Conservation (phyloP, 2,888 invertebrate species). For the Pyralis farinalis region DNA sequence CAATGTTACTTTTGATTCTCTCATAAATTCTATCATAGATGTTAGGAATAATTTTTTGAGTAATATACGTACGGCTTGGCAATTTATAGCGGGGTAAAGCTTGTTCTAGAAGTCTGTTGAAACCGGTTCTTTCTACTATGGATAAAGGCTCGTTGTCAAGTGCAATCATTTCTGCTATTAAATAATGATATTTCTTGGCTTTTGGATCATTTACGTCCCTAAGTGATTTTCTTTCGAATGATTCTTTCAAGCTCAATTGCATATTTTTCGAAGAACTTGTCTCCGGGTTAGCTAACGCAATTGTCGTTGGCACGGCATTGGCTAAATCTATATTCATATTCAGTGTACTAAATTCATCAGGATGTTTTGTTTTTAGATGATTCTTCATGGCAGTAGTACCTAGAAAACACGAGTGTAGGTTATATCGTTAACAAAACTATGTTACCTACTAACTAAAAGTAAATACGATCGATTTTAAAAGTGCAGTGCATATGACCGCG, state of each 20-base stretch:
- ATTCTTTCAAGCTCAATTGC: slow-evolving; percentile 2
- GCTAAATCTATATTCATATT: no score
- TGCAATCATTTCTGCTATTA: slow-evolving; percentile 10
- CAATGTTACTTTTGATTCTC: slow-evolving; percentile 19
- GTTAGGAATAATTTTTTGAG: slow-evolving; percentile 20
- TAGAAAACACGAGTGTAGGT: no score
- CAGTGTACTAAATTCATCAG: neutral
- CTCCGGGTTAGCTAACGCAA: no score
- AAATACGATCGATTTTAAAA: no score
- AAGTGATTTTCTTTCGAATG: slow-evolving; percentile 5
- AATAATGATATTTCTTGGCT: slow-evolving; percentile 3
- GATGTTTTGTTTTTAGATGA: neutral
- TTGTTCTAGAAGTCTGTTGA: slow-evolving; percentile 13
- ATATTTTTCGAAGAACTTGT: neutral
- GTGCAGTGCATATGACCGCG: no score
- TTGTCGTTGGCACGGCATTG: no score
- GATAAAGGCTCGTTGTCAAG: slow-evolving; percentile 17
- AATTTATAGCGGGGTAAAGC: slow-evolving; percentile 16
- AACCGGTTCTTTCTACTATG: slow-evolving; percentile 15
- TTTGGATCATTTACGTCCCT: slow-evolving; percentile 4
- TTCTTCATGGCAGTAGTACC: neutral
- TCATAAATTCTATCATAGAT: slow-evolving; percentile 18
- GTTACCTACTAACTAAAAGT: no score
- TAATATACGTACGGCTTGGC: slow-evolving; percentile 22
- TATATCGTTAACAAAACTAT: no score